Base-by-base conservation (phyloP, 2,888 invertebrate species). In the Heliconius hortense region DNA sequence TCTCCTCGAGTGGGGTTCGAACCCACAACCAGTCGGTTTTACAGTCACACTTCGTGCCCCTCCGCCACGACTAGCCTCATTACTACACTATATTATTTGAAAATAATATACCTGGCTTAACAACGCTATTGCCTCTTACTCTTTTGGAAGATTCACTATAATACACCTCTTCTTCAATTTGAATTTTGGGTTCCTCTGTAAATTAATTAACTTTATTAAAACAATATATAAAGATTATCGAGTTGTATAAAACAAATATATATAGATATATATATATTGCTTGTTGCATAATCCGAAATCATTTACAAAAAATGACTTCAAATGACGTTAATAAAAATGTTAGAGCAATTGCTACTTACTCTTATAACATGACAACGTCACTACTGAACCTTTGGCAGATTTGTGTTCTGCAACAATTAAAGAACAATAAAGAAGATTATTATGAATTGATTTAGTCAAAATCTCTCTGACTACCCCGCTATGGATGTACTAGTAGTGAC, bases 281-380 rank as follows among this genome's bases (percentile, higher is more conserved):
- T n/a, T n/a, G n/a, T n/a, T n/a, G n/a, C 31, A 31, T 31, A 31
- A 8, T 31, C 7, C 31, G 31, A 35, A n/a, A 3, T 21, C 21
- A 63, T n/a, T 39, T n/a, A 10, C 10, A n/a, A 64, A 64, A 39
- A n/a, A 18, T 2, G 1, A 31, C n/a, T 35, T 5, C n/a, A 66
- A 24, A 39, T 15, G 0, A 2, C 10, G 59, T 24, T 4, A 59
- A 24, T 56, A 18, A n/a, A n/a, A n/a, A 56, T n/a, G 10, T 18
- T 60, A 26, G 5, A 26, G 7, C 4, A 26, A 15, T 26, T 5
- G 60, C 59, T 80, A 94, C 95, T 95, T 89, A 95, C 95, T 95
- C 92, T 95, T 95, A 84, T 95, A 94, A 84, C 95, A 94, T 2
- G 95, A 95, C 35, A 95, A 85, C 64, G 95, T 95, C 26, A 95